phyloP scores from a whole-genome alignment of 2,113 vertebrate species.

The Tragelaphus strepsiceros region DNA sequence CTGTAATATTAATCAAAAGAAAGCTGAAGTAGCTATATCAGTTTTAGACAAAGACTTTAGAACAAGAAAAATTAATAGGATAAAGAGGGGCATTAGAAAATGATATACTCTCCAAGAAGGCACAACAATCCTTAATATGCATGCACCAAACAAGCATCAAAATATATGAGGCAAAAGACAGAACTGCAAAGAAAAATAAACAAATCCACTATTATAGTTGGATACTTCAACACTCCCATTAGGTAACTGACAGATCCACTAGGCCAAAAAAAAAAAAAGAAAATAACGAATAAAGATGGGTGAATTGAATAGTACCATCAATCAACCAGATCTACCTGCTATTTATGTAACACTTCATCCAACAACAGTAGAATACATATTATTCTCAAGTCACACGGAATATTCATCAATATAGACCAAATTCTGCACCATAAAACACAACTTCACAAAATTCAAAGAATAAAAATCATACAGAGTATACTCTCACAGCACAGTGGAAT shows the following conservation, averaged over 20 bases:
- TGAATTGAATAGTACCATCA: background rate
- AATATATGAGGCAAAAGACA: background rate
- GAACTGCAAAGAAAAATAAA: background rate
- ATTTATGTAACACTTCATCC: background rate
- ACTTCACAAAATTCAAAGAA: background rate
- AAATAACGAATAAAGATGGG: background rate
- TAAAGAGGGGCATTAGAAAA: slow-evolving; percentile 8
- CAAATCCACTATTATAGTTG: background rate
- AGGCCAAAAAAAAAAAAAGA: background rate
- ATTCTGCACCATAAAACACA: background rate
- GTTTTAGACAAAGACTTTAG: background rate
- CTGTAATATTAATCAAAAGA: background rate
- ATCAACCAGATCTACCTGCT: background rate
- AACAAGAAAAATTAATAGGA: background rate
- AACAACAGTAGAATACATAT: background rate
- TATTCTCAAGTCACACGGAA: background rate
- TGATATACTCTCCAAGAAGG: background rate
- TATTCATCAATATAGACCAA: background rate
- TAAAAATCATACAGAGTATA: background rate
- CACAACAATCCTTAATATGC: background rate
- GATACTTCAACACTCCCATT: background rate
- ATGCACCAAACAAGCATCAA: background rate
- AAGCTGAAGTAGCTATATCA: background rate
- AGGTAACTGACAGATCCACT: background rate
- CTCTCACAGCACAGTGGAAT: background rate